phyloP scores from a whole-genome alignment of 2,888 invertebrate genomes.

The Synanthedon myopaeformis region DNA sequence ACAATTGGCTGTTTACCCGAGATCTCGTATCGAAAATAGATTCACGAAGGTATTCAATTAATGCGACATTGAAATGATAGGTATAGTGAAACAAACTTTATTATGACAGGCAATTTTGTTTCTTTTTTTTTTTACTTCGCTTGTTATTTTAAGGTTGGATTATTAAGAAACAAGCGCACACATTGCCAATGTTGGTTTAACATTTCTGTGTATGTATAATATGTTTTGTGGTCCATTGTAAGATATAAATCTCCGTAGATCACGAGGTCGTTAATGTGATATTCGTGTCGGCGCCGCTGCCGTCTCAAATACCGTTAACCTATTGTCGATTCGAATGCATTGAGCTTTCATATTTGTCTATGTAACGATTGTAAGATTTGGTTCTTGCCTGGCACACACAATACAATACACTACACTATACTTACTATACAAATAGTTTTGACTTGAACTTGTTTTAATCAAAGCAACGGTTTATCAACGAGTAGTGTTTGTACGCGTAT shows the following conservation, averaged over 20 bases:
- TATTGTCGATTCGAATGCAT: constrained; percentile 60
- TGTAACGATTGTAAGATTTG: constrained; percentile 42
- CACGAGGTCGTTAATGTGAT: constrained; percentile 67
- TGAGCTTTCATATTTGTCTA: constrained; percentile 59
- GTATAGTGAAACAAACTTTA: background rate
- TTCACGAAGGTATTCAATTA: constrained; percentile 10
- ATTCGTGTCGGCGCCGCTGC: constrained; percentile 64
- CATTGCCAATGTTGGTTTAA: constrained; percentile 1
- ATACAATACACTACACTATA: too few species aligned
- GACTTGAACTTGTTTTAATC: too few species aligned
- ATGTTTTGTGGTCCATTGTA: constrained; percentile 31
- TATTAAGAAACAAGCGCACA: too few species aligned
- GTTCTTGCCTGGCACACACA: constrained; percentile 8
- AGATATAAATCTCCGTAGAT: constrained; percentile 64
- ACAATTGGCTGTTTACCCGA: constrained; percentile 42
- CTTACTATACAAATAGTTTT: too few species aligned
- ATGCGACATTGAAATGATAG: background rate
- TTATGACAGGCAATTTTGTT: background rate
- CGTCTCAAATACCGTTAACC: constrained; percentile 57
- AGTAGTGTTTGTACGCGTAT: too few species aligned
- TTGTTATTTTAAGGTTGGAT: too few species aligned
- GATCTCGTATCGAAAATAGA: constrained; percentile 32
- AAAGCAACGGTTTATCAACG: too few species aligned
- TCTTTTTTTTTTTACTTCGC: too few species aligned
- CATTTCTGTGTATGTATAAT: constrained; percentile 14